Percentiles rank a stretch among this genome's conserved stretches.
These are phyloP conservation scores for Neuroterus valhalla DNA, from an alignment of 1,140 invertebrate genomes.

Conservation along the genomic window DNA sequence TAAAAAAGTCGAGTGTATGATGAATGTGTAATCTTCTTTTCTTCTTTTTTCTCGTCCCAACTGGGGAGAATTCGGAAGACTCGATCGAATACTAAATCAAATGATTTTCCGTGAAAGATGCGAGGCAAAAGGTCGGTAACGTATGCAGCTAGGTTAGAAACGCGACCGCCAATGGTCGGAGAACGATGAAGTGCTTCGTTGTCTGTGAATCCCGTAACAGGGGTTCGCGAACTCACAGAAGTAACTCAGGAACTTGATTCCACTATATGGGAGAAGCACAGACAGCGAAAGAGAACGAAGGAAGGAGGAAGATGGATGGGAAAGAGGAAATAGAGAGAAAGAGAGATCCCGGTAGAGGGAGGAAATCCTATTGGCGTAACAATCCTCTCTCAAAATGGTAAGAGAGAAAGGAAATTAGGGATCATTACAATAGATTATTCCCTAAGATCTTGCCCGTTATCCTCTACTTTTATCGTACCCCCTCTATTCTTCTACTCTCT, in stretches of 20 bases:
- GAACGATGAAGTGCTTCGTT: constrained; percentile 50
- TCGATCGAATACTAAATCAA: constrained; percentile 19
- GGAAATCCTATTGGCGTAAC: neutral
- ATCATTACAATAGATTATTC: neutral
- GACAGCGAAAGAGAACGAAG: constrained; percentile 36
- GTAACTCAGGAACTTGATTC: constrained; percentile 46
- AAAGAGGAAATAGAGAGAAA: neutral
- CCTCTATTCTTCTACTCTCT: too few relatives aligned
- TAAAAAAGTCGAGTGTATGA: constrained; percentile 19
- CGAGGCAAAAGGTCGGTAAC: constrained; percentile 40
- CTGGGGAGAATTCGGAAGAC: constrained; percentile 8
- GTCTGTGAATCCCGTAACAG: constrained; percentile 41
- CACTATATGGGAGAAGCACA: constrained; percentile 6
- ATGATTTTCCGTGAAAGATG: constrained; percentile 27
- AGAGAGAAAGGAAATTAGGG: neutral
- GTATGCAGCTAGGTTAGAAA: constrained; percentile 58
- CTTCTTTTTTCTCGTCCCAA: neutral
- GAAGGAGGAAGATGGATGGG: neutral
- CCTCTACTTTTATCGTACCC: too few relatives aligned
- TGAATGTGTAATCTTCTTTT: constrained; percentile 8
- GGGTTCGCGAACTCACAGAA: constrained; percentile 44
- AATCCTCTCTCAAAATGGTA: neutral
- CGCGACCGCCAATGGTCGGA: constrained; percentile 52
- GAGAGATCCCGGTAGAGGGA: constrained; percentile 24
- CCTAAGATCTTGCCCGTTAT: too few relatives aligned